Conservation (phyloP, 2,888 invertebrate species). For the Callimorpha dominula region DNA sequence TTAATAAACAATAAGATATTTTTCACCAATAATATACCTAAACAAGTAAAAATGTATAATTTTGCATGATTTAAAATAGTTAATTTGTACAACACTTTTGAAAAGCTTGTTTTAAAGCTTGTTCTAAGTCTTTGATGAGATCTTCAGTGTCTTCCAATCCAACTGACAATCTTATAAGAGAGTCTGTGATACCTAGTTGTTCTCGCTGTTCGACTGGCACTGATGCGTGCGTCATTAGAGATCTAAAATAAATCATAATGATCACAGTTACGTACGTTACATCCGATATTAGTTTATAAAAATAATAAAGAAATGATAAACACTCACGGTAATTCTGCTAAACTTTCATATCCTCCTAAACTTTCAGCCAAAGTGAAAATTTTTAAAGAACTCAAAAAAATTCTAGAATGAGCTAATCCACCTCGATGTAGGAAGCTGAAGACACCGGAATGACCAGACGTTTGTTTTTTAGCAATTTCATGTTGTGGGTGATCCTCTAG, state of each 20-base stretch:
- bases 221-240: conserved; percentile 98
- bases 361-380: conserved; percentile 96
- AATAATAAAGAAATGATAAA: not conserved
- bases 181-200: conserved; percentile 93
- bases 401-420: conserved; percentile 89
- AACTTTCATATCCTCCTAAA: conserved; percentile 97
- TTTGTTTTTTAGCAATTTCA: conserved; percentile 92
- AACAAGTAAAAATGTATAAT: conserved; percentile 4
- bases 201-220: conserved; percentile 92
- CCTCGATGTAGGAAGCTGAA: conserved; percentile 96
- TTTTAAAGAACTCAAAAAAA: conserved; percentile 91
- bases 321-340: conserved; percentile 97
- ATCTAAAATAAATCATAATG: conserved; percentile 82
- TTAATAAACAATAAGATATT: conserved; percentile 9
- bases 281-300: not conserved
- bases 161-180: conserved; percentile 94
- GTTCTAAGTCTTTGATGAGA: conserved; percentile 93
- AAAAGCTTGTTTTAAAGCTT: conserved; percentile 89
- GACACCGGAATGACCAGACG: conserved; percentile 96
- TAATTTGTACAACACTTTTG: not conserved
- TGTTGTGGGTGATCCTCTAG: conserved; percentile 95
- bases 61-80: not conserved
- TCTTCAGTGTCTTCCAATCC: conserved; percentile 96
- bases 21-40: not conserved
- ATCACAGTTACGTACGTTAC: not conserved